Base-by-base conservation (phyloP, 2,888 invertebrate species). In the Neoascia interrupta region DNA sequence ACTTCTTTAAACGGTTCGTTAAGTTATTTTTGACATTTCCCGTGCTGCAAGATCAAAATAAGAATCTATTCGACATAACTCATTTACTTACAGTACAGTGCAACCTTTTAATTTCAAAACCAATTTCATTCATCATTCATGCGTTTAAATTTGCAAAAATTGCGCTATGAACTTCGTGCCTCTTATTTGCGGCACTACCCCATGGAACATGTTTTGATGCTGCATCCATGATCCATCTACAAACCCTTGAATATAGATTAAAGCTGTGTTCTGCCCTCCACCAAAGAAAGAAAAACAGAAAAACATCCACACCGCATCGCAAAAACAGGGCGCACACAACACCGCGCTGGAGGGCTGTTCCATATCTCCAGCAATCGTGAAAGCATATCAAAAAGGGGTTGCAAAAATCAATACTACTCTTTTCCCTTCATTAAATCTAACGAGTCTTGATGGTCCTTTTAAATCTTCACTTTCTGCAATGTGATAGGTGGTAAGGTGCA, bases 101-200 rank as follows among this genome's bases (percentile, higher is more conserved):
- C 61, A 79, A 61, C 79, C 73, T 79, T 73, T 79, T 79, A 79
- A 73, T 79, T 68, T 79, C 18, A 73, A 79, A 79, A 79, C 61
- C 79, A 79, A 79, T 79, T 79, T 79, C 79, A 68, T 60, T 73
- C 26, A 60, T 19, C 73, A 51, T 21, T 73, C 79, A 79, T 66
- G 79, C 79, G 79, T 79, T 60, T 66, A 79, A 79, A 79, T 56
- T 73, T 28, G 36, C 13, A 60, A 54, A 76, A 76, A 70, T 64
- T 70, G 45, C 45, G 21, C 18, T 49, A 11, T 53, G 13, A 60
- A 47, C 34, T 34, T 45, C 37, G 45, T 26, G n/a, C n/a, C n/a
- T n/a, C n/a, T n/a, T n/a, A 74, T 66, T 45, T 34, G 18, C 39
- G 21, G 5, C 34, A 13, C 31, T 34, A 47, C 60, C 60, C 51